Percentiles rank a stretch among this genome's conserved stretches.
Evolutionary conservation across 2,797 vertebrate genomes (phyloP).

Genomic region (Amazonetta brasiliensis): DNA sequence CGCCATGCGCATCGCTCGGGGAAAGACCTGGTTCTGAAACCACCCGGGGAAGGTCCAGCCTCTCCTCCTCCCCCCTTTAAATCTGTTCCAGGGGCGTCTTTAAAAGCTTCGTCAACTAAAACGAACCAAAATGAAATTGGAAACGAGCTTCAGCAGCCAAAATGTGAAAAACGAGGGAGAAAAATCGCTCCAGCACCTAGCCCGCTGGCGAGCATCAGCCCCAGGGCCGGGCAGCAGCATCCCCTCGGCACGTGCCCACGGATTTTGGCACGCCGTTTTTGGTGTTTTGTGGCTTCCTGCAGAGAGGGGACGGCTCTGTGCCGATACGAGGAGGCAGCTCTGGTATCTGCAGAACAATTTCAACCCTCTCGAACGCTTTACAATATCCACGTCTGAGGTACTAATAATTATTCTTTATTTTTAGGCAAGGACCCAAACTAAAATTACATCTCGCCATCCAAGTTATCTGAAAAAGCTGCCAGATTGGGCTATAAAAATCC

Average conservation of each 20-base stretch:
- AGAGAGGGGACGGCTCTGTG: background rate
- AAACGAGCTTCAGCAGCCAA: background rate
- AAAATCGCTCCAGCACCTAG: background rate
- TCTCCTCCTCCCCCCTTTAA: background rate
- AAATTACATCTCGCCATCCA: constrained; percentile 72
- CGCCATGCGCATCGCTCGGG: constrained; percentile 5
- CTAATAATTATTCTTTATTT: constrained; percentile 76
- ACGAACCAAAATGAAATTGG: background rate
- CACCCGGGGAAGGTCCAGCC: background rate
- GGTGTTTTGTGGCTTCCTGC: background rate
- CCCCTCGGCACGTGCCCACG: background rate
- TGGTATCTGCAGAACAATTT: background rate
- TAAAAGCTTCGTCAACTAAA: background rate
- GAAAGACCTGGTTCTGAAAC: constrained; percentile 27
- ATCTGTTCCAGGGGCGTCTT: background rate
- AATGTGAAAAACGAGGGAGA: background rate
- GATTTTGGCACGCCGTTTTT: background rate
- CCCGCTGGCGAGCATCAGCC: background rate
- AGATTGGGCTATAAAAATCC: constrained; percentile 75
- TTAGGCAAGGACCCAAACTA: constrained; percentile 72
- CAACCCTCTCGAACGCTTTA: constrained; percentile 19
- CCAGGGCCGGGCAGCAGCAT: background rate
- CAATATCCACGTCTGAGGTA: constrained; percentile 60
- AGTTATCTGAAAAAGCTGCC: constrained; percentile 74
- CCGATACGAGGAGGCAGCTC: background rate